Conservation (phyloP, 2,888 invertebrate genomes). For the Steinernema scapterisci region DNA sequence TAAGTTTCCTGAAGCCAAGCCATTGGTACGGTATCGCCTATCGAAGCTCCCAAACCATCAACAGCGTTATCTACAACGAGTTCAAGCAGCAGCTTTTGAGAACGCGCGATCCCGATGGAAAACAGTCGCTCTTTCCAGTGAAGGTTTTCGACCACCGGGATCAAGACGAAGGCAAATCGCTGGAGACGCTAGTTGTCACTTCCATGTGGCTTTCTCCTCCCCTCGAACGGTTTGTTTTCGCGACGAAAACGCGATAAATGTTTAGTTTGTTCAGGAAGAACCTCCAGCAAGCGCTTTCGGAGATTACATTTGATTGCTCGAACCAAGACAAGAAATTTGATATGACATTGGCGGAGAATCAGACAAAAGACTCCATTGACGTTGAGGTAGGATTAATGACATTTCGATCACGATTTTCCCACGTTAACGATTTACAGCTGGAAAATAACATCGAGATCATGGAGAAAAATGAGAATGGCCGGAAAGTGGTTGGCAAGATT, state of each 20-base stretch:
- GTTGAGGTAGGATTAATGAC: conserved; percentile 40
- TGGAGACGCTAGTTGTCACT: conserved; percentile 43
- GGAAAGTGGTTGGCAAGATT: conserved; percentile 61
- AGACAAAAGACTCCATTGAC: conserved; percentile 39
- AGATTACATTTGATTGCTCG: conserved; percentile 25
- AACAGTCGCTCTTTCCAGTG: conserved; percentile 25
- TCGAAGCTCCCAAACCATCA: conserved; percentile 40
- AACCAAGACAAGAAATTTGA: conserved; percentile 20
- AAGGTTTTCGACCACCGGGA: conserved; percentile 25
- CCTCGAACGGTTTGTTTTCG: conserved; percentile 37
- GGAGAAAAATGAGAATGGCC: conserved; percentile 49
- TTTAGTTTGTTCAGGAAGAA: conserved; percentile 15
- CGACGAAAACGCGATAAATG: neutral
- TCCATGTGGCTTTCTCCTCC: conserved; percentile 42
- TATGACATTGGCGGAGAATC: neutral
- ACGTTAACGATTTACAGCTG: conserved; percentile 46
- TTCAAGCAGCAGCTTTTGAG: conserved; percentile 48
- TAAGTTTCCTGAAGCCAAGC: conserved; percentile 62
- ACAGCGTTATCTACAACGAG: conserved; percentile 41
- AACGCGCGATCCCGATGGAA: conserved; percentile 33
- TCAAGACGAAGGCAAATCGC: conserved; percentile 33
- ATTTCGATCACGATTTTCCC: neutral
- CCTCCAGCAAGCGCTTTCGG: conserved; percentile 7
- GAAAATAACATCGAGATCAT: conserved; percentile 62
- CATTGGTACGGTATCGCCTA: conserved; percentile 61